These are phyloP conservation scores for Chymomyza costata DNA, from an alignment of 1,140 invertebrate genomes.

Conservation along the genomic window DNA sequence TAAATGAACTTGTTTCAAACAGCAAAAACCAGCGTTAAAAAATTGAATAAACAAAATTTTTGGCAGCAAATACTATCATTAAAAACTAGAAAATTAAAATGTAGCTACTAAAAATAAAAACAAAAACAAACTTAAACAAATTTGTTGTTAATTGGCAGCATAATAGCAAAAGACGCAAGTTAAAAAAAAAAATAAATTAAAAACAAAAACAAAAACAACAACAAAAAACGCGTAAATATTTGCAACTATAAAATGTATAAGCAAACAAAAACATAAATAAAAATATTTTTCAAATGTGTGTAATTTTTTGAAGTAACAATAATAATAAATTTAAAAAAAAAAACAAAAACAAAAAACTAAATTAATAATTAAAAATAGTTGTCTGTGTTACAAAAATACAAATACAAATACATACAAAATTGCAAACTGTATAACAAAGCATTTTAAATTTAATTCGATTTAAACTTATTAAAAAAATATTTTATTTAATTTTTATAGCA, in stretches of 20 bases:
- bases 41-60: constrained; percentile 36
- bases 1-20: constrained; percentile 11
- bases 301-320: constrained; percentile 73
- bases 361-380: constrained; percentile 70
- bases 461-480: too few species aligned
- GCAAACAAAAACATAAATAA: constrained; percentile 18
- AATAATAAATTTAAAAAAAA: constrained; percentile 41
- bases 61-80: constrained; percentile 42
- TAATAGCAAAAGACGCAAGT: constrained; percentile 16
- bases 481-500: constrained; percentile 36
- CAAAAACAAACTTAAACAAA: background rate
- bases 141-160: constrained; percentile 17
- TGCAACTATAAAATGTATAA: constrained; percentile 20
- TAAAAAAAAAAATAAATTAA: constrained; percentile 1
- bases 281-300: constrained; percentile 71
- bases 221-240: constrained; percentile 21
- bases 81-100: constrained; percentile 60
- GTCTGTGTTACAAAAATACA: constrained; percentile 65
- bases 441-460: constrained; percentile 22
- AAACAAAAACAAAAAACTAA: constrained; percentile 32
- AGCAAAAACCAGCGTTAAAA: constrained; percentile 33
- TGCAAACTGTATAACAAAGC: constrained; percentile 39
- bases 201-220: background rate
- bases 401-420: constrained; percentile 56
- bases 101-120: constrained; percentile 42